Conservation (phyloP, 2,797 vertebrate species). For the Phrynocephalus guinanensis region DNA sequence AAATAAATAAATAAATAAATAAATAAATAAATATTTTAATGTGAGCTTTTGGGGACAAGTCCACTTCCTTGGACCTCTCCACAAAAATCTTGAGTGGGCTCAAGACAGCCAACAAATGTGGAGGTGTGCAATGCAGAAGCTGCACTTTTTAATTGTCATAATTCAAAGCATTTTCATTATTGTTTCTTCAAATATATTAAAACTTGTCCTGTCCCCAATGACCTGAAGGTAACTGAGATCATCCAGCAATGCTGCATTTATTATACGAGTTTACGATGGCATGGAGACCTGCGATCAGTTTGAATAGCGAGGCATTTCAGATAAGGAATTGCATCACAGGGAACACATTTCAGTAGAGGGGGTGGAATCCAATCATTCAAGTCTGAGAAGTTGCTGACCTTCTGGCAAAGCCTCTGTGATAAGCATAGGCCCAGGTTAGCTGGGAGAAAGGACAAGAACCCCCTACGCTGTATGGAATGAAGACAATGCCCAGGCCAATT, state of each 20-base stretch:
- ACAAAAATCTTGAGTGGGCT: background rate
- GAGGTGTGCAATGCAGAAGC: too few species aligned
- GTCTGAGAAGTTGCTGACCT: constrained; percentile 28
- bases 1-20: too few species aligned
- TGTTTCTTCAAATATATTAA: constrained; percentile 1
- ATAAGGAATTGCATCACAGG: constrained; percentile 43
- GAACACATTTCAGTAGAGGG: constrained; percentile 18
- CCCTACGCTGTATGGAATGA: background rate
- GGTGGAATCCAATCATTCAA: constrained; percentile 7
- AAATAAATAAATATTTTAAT: too few species aligned
- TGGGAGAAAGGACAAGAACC: constrained; percentile 3
- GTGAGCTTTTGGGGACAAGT: too few species aligned
- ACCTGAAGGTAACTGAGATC: constrained; percentile 30
- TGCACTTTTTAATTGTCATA: background rate
- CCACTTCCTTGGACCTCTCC: background rate
- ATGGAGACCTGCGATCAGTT: constrained; percentile 29
- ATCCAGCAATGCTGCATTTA: constrained; percentile 29
- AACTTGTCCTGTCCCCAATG: background rate
- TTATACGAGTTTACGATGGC: constrained; percentile 35
- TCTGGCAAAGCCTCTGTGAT: constrained; percentile 32
- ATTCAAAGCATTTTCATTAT: background rate
- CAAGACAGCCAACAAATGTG: background rate
- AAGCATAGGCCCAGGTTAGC: background rate
- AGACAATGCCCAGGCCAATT: background rate
- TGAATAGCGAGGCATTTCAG: constrained; percentile 37